Base-by-base conservation (phyloP, 2,797 vertebrate species). In the Ctenopoma multispine region DNA sequence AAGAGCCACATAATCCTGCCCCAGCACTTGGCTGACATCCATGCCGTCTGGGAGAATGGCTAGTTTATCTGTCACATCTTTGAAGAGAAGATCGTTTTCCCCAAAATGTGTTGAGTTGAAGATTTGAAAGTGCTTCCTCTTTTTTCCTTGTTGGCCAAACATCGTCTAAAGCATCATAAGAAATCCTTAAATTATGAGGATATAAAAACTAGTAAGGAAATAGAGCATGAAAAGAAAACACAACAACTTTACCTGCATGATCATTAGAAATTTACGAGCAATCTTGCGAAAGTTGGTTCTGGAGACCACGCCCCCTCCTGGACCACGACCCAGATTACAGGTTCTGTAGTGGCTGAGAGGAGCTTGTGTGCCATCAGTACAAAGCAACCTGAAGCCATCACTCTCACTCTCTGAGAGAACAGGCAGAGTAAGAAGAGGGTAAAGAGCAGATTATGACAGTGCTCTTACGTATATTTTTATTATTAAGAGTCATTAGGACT, bases 1-100 rank as follows among this genome's bases (percentile, higher is more conserved):
- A 31, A 97, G 96, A n/a, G 96, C 92, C 14, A 96, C 92, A 59
- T 97, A 97, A 80, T 97, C 96, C 85, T 96, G 88, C 41, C 97
- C 97, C 76, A 98, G 91, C 71, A 97, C 87, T 63, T 95, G 95
- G 67, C 93, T 95, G 84, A 98, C 88, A 31, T 97, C 96, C 50
- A 83, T 83, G 57, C 94, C 89, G 10, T 96, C 95, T 4, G 89
- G 51, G 0, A 97, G 81, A 63, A 96, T 68, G 13, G 91, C 89
- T 3, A 97, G 77, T 71, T 93, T 94, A 59, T 92, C 87, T 0
- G 96, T 96, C 10, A 81, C 81, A 12, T 98, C 97, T 70, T 65
- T 94, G 76, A 97, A 97, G 21, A 98, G 93, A 75, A 97, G 94
- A 76, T 98, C 95, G 20, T 74, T 91, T 44, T 94, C 93, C 29